Conservation (phyloP, 2,888 invertebrate species). For the Rotaria macrura region DNA sequence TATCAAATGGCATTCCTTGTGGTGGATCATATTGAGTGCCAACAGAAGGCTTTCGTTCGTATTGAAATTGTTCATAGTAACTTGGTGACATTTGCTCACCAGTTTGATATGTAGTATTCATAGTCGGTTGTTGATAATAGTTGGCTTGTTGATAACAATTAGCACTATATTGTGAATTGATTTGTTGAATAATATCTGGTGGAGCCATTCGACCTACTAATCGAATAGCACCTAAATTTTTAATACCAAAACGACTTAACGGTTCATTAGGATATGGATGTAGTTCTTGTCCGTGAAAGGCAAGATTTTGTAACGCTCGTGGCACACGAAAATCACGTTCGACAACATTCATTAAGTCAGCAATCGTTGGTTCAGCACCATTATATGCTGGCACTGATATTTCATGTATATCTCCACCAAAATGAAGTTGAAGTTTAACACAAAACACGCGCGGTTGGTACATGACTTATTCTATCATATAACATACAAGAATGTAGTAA, state of each 20-base stretch:
- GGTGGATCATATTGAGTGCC: slow-evolving; percentile 12
- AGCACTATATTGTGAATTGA: background rate
- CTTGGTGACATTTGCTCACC: background rate
- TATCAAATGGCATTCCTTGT: background rate
- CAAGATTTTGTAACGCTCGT: slow-evolving; percentile 25
- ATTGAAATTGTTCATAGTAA: background rate
- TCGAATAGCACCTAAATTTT: slow-evolving; percentile 26
- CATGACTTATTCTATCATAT: background rate
- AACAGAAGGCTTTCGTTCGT: background rate
- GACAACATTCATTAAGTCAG: slow-evolving; percentile 30
- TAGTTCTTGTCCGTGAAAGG: slow-evolving; percentile 32
- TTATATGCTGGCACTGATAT: slow-evolving; percentile 18
- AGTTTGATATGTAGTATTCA: background rate
- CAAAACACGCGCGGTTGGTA: background rate
- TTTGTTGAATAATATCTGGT: background rate
- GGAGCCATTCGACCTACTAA: slow-evolving; percentile 29
- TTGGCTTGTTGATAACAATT: background rate
- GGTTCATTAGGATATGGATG: slow-evolving; percentile 23
- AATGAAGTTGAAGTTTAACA: slow-evolving; percentile 32
- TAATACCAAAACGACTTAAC: slow-evolving; percentile 27
- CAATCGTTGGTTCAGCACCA: slow-evolving; percentile 21
- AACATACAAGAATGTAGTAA: background rate
- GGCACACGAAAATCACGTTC: slow-evolving; percentile 33
- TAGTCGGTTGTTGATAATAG: background rate
- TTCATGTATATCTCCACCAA: slow-evolving; percentile 32